A percentile compares a stretch with the other conserved stretches of the same genome.
phyloP scores from a whole-genome alignment of 2,797 vertebrate species.

The Danio jaintianensis region DNA sequence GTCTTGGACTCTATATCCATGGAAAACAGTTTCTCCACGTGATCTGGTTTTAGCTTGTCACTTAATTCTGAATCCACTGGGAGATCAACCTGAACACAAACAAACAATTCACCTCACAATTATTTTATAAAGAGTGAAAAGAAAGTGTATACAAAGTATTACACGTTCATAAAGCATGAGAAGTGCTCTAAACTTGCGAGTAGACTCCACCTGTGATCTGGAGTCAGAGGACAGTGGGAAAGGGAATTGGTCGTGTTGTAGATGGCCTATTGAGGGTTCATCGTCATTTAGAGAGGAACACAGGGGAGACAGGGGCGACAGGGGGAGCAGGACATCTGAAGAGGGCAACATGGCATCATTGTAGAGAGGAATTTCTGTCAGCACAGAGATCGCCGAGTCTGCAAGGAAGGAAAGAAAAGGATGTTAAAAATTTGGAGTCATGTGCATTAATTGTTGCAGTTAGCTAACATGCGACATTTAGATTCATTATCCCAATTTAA shows the following conservation, averaged over 20 bases:
- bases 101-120: conserved; percentile 22
- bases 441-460: too few relatives aligned
- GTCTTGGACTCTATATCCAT: conserved; percentile 92
- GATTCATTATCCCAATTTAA: too few relatives aligned
- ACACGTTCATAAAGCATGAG: background rate
- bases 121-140: background rate
- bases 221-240: conserved; percentile 80
- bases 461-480: too few relatives aligned
- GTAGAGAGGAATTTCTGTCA: conserved; percentile 91
- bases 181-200: conserved; percentile 74
- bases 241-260: conserved; percentile 79
- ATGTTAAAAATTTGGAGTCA: background rate
- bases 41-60: conserved; percentile 91
- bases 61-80: conserved; percentile 86
- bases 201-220: conserved; percentile 76
- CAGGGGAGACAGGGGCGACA: conserved; percentile 86
- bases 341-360: conserved; percentile 97
- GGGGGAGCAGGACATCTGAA: conserved; percentile 84
- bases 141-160: background rate
- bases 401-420: conserved; percentile 55
- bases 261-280: conserved; percentile 80
- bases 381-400: conserved; percentile 86
- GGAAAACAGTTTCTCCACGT: conserved; percentile 94
- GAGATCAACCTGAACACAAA: conserved; percentile 80
- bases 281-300: conserved; percentile 78